Conservation (phyloP, 2,888 invertebrate species). For the Junonia oenone region DNA sequence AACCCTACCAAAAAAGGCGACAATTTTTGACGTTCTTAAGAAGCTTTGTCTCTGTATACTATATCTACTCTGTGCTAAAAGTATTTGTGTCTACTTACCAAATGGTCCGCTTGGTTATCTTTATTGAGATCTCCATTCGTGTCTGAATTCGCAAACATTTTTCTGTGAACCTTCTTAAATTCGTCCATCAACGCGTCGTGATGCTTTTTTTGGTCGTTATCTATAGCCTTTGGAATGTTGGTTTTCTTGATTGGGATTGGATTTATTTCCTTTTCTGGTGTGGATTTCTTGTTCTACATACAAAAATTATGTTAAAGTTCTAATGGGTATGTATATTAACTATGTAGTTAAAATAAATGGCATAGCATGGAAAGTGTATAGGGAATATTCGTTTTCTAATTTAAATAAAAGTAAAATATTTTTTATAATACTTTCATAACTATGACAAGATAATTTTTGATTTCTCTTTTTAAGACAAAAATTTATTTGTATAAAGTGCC, state of each 20-base stretch:
- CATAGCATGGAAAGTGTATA: neutral
- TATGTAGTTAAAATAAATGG: neutral
- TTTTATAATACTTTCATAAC: too few species aligned
- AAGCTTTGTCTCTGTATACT: too few species aligned
- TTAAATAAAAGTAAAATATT: too few species aligned
- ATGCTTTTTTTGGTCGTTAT: constrained; percentile 82
- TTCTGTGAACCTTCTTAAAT: constrained; percentile 91
- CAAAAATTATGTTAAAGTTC: neutral
- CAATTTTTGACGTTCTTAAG: too few species aligned
- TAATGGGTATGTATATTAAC: neutral
- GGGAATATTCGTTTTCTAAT: too few species aligned
- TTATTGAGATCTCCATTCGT: constrained; percentile 30
- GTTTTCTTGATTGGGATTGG: constrained; percentile 51
- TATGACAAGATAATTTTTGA: too few species aligned
- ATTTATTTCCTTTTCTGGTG: constrained; percentile 41
- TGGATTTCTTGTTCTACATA: constrained; percentile 56
- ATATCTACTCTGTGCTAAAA: too few species aligned
- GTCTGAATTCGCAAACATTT: constrained; percentile 85
- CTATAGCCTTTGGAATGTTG: constrained; percentile 60
- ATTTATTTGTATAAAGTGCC: too few species aligned
- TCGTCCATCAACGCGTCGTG: constrained; percentile 92
- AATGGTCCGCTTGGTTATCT: constrained; percentile 34
- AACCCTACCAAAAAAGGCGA: too few species aligned
- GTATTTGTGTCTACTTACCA: constrained; percentile 44
- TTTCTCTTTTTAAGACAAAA: too few species aligned